Percentiles rank a stretch among this genome's conserved stretches.
These are phyloP conservation scores for Drosophila trapezifrons DNA, from an alignment of 1,140 invertebrate genomes.

Conservation along the genomic window DNA sequence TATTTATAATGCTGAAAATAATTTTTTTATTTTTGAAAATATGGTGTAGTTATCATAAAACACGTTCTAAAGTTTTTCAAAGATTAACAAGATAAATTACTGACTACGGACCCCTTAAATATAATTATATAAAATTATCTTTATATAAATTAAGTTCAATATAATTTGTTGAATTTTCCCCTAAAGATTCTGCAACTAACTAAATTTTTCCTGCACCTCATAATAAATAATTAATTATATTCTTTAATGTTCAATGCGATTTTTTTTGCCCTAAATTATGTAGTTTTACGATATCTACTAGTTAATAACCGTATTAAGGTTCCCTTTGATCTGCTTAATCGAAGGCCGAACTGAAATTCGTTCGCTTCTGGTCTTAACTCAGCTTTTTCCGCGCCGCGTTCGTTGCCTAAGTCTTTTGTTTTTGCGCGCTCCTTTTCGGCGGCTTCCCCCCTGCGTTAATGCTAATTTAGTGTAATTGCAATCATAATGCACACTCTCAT, in stretches of 20 bases:
- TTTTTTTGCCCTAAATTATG: background rate
- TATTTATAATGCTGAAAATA: too few relatives aligned
- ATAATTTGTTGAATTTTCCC: too few relatives aligned
- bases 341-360: conserved; percentile 63
- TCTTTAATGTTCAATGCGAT: too few relatives aligned
- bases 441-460: conserved; percentile 49
- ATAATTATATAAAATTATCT: too few relatives aligned
- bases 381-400: conserved; percentile 35
- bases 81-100: too few relatives aligned
- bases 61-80: too few relatives aligned
- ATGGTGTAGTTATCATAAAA: too few relatives aligned
- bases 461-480: conserved; percentile 80
- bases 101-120: too few relatives aligned
- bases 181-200: too few relatives aligned
- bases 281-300: conserved; percentile 40
- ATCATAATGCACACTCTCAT: conserved; percentile 59
- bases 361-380: conserved; percentile 68
- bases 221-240: background rate
- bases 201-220: too few relatives aligned
- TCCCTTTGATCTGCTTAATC: conserved; percentile 80
- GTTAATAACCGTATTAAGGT: conserved; percentile 75
- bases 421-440: conserved; percentile 18
- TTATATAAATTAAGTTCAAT: too few relatives aligned
- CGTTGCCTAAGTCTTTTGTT: conserved; percentile 81
- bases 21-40: too few relatives aligned